Evolutionary conservation across 64 coral and sea anemone genomes (phyloP).

Genomic region (Montipora foliosa): DNA sequence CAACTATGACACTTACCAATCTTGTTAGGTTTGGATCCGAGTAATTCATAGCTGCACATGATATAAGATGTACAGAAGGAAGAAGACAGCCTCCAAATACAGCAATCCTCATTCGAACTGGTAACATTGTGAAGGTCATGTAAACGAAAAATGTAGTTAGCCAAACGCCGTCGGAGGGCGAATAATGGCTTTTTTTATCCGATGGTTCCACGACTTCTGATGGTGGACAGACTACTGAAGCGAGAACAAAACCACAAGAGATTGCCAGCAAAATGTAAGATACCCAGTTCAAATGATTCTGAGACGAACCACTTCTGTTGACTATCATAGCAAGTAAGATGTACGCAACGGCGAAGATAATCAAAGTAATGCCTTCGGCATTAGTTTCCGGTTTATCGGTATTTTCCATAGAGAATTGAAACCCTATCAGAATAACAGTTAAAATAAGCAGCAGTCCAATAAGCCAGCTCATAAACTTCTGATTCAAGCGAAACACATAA

Average conservation of each 20-base stretch:
- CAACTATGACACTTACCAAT: slow-evolving; percentile 75
- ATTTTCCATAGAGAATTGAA: slow-evolving; percentile 85
- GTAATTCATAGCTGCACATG: slow-evolving; percentile 71
- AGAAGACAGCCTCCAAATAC: slow-evolving; percentile 95
- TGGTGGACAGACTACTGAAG: slow-evolving; percentile 75
- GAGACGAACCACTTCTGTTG: slow-evolving; percentile 90
- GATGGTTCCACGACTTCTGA: neutral
- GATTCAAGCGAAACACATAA: slow-evolving; percentile 98
- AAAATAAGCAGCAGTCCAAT: slow-evolving; percentile 89
- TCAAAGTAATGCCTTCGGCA: slow-evolving; percentile 83
- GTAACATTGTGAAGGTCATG: slow-evolving; percentile 99
- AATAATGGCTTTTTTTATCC: slow-evolving; percentile 56
- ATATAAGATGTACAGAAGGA: slow-evolving; percentile 88
- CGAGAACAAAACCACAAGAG: slow-evolving; percentile 88
- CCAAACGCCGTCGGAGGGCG: slow-evolving; percentile 96
- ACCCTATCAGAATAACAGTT: slow-evolving; percentile 71
- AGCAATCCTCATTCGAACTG: slow-evolving; percentile 98
- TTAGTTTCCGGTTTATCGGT: slow-evolving; percentile 45
- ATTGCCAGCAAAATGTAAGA: slow-evolving; percentile 84
- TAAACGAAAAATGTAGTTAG: slow-evolving; percentile 98
- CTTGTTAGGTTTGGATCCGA: slow-evolving; percentile 80
- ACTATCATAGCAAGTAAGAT: slow-evolving; percentile 74
- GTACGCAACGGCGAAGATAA: slow-evolving; percentile 78
- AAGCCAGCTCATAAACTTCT: slow-evolving; percentile 99
- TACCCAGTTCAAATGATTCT: slow-evolving; percentile 90